Evolutionary conservation across 2,797 vertebrate species (phyloP), one percentile per base, ranked within the genome.

Genomic region (Todus mexicanus): DNA sequence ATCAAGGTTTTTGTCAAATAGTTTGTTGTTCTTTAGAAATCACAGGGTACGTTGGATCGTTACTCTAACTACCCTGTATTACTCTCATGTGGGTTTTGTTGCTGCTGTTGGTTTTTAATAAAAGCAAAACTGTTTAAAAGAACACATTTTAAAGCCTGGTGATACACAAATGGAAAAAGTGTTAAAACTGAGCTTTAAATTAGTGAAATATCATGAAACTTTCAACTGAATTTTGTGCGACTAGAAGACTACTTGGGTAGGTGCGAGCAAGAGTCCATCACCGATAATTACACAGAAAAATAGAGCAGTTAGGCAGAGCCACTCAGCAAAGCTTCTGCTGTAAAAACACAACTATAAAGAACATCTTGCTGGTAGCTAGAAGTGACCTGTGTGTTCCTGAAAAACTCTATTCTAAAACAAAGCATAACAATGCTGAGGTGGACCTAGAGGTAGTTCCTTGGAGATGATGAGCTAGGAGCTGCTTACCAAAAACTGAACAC

Each of bases 231-330:
- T 29, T 82, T 50, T 45, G 12, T 42, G 61, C n/a, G 14, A 3
- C 40, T 64, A 26, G 26, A 29, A 51, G n/a, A 31, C 10, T 12
- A 1, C 12, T n/a, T 18, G 17, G 33, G 57, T 31, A 15, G 1
- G 37, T 9, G 40, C 0, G 0, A 11, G 50, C 2, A 4, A 0
- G 5, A 65, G 21, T 8, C 16, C 17, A 4, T 37, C 40, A 11
- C 61, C 7, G 43, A 2, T 16, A 63, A 45, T 11, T 35, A 23
- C 54, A 10, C 31, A 27, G 56, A 25, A 6, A 63, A 66, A 16
- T 3, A 5, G 2, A 9, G 31, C 40, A 13, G 10, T 12, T 5
- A 9, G 42, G 21, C 12, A 38, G 4, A 27, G 38, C 20, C 35
- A 10, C 64, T 47, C 21, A 17, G 29, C 29, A 66, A 5, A 23